These are phyloP conservation scores for Neomonachus schauinslandi DNA, from an alignment of 2,113 vertebrate species.

Conservation along the genomic window DNA sequence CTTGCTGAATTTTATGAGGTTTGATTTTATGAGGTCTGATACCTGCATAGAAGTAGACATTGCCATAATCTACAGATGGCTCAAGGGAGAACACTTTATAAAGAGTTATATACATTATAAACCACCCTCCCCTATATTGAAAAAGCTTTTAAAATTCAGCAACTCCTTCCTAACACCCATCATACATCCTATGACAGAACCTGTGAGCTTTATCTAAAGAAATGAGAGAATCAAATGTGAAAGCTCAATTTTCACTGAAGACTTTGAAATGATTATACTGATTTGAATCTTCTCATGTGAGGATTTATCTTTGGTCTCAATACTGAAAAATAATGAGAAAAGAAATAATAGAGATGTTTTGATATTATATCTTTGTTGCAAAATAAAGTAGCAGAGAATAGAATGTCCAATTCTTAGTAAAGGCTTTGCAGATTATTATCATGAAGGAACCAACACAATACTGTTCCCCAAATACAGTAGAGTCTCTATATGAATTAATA, in stretches of 20 bases:
- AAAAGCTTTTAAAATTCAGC: neutral
- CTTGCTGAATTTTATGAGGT: conserved; percentile 1
- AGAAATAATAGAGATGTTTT: neutral
- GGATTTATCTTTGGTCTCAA: neutral
- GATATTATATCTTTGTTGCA: neutral
- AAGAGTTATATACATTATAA: neutral
- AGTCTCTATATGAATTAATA: neutral
- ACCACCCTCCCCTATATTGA: neutral
- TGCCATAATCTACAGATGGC: neutral
- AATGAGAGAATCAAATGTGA: neutral
- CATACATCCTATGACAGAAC: neutral
- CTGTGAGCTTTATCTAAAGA: neutral
- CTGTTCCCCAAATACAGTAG: neutral
- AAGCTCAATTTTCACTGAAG: neutral
- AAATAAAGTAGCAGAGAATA: neutral
- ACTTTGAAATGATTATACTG: neutral
- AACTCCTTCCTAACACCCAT: neutral
- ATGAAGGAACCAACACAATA: neutral
- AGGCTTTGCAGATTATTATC: neutral
- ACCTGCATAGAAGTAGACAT: neutral
- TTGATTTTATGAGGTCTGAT: neutral
- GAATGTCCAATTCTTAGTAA: neutral
- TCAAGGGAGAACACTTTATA: neutral
- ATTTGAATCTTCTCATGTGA: neutral
- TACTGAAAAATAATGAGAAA: neutral